Conservation (phyloP, 2,888 invertebrate genomes). For the Galerucella nymphaeae region DNA sequence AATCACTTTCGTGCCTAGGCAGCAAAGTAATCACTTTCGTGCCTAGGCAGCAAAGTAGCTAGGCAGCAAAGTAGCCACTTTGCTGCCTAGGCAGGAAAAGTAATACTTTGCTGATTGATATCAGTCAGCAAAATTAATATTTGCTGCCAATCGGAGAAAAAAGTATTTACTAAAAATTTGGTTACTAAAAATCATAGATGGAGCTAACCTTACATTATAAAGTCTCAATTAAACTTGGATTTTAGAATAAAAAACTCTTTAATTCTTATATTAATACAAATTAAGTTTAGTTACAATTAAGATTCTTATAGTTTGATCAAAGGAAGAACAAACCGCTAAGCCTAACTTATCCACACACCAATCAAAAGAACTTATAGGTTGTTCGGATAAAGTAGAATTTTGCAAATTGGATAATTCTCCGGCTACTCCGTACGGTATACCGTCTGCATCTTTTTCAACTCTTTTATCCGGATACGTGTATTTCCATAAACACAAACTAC, state of each 20-base stretch:
- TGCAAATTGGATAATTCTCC: conserved; percentile 83
- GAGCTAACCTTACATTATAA: too few relatives aligned
- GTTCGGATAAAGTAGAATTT: conserved; percentile 83
- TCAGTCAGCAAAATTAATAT: too few relatives aligned
- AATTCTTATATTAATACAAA: conserved; percentile 65
- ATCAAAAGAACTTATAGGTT: conserved; percentile 89
- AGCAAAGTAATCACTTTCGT: too few relatives aligned
- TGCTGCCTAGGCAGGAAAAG: too few relatives aligned
- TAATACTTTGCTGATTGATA: too few relatives aligned
- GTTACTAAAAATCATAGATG: too few relatives aligned
- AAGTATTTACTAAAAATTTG: too few relatives aligned
- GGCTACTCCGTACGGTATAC: conserved; percentile 77
- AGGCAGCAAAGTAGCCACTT: too few relatives aligned
- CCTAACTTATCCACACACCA: conserved; percentile 94
- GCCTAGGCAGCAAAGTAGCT: too few relatives aligned
- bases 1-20: too few relatives aligned
- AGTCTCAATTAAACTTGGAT: neutral
- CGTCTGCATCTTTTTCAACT: conserved; percentile 76
- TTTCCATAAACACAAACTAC: conserved; percentile 94
- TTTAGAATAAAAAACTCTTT: neutral
- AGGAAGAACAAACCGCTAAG: conserved; percentile 87
- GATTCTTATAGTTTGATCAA: conserved; percentile 90
- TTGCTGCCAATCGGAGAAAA: too few relatives aligned
- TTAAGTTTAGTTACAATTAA: conserved; percentile 90
- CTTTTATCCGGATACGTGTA: conserved; percentile 88